Base-by-base conservation (phyloP, 2,888 invertebrate genomes). In the Thera britannica region DNA sequence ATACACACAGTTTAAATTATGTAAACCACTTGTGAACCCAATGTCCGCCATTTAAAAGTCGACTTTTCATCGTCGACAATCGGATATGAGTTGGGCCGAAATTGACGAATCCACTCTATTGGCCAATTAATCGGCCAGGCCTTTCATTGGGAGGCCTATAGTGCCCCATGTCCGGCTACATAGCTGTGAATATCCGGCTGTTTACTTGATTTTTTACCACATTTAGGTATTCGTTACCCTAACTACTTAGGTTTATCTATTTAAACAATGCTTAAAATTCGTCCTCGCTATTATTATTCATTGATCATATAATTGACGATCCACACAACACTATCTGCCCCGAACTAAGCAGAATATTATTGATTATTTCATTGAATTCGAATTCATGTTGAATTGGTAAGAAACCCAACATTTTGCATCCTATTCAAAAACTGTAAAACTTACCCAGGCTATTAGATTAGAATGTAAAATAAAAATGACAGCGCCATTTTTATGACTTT, bases 61-160 rank as follows among this genome's bases (percentile, higher is more conserved):
- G 35, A 58, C 63, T 58, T 58, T 70, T 69, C 71, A 60, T 68
- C 64, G 65, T 71, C 73, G 71, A 70, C 75, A 71, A 74, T 77
- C 71, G 68, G 70, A 74, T 72, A 74, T 65, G 72, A 72, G 56
- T 66, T 58, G 63, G 57, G 36, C 70, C 67, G 67, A 65, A 72
- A 76, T 76, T 76, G 73, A 65, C 58, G 68, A 76, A 72, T 71
- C 65, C 59, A 58, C 62, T 68, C 66, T 71, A 67, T 68, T 68
- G 68, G 61, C 66, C 66, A 68, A 71, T 71, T 68, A 70, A 68
- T 65, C 65, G 67, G 52, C 46, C 46, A 3, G 66, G 62, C 59
- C 52, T 59, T 60, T 64, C 61, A 67, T 64, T 64, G 34, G 44
- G 36, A 64, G 58, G 35, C 52, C 44, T 41, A 6, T 34, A 59